Evolutionary conservation across 2,797 vertebrate genomes (phyloP), one percentile per base, ranked within the genome.

Genomic region (Toxotes lorentzi): DNA sequence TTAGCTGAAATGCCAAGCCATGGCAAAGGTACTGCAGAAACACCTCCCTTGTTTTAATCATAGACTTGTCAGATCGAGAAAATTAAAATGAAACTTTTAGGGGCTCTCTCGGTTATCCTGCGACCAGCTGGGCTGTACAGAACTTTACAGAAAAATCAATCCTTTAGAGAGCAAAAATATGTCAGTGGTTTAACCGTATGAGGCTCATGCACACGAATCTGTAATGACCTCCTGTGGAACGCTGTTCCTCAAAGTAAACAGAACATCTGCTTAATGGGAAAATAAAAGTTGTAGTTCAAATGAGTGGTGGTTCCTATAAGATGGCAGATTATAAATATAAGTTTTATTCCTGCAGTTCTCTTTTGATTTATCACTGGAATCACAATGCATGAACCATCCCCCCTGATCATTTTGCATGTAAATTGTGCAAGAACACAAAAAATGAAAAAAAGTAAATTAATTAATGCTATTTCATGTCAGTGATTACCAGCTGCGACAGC

Each of bases 1-100:
- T 87, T 45, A 24, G 12, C 21, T 47, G 24, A 93, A 91, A 93
- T 89, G 90, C 70, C 83, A 85, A 64, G n/a, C 41, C 19, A 62
- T 13, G 53, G 56, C 50, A 62, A 56, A 61, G 56, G 67, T 66
- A 54, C 17, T 30, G 65, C 45, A 43, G 32, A 60, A 64, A 69
- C 43, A 53, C 64, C 54, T 59, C 24, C 13, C 81, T 87, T 80
- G 63, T 83, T 87, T 88, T 72, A 87, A 84, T 89, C 59, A 84
- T 61, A 53, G 59, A 61, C 68, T 58, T 76, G 51, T 71, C 66
- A 80, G 54, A 62, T 63, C 45, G 59, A 56, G 50, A 74, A 76
- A 81, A 78, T 57, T 35, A 7, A 69, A 78, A 64, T 23, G 8
- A 61, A 77, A 78, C 9, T 69, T 69, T 54, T n/a, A 41, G 32